Evolutionary conservation across 2,113 vertebrate genomes (phyloP), one percentile per base, ranked within the genome.

Genomic region (Heloderma charlesbogerti): DNA sequence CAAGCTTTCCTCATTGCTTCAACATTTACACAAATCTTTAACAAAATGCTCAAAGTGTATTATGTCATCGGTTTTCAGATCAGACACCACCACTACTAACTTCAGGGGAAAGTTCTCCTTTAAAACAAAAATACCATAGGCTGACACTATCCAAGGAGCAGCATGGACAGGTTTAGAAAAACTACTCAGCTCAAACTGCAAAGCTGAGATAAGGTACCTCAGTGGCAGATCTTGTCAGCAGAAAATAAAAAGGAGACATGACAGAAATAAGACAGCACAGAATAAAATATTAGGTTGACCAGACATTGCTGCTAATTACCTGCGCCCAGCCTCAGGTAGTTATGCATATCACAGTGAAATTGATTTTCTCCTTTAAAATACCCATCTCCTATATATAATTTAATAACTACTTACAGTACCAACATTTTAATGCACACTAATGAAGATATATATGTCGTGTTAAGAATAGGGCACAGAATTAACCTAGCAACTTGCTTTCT

Each of bases 401-500:
- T 87, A 86, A 37, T 27, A 10, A 0, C 0, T 86, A 91, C 84
- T 89, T 87, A 1, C 40, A 0, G 22, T 91, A 93, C 71, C 79
- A 93, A 91, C 51, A 87, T 88, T 75, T 84, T 87, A 89, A 91
- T 86, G 86, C 6, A 3, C 87, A 57, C 9, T 84, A 82, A 80
- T 93, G 93, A 79, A 86, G 87, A 94, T 95, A 54, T 83, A 85
- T 43, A 13, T 57, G 79, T 27, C 87, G 94, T 92, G 86, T 93
- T 84, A 87, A 88, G 89, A 94, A 89, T 43, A 87, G 89, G 74
- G 93, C 75, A 74, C 43, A 91, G 88, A 91, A 94, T 94, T 95
- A 95, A 95, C 94, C 95, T 15, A 0, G 6, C 85, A 40, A 13
- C 92, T 93, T 94, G 88, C 60, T 95, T 95, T 90, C 93, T 91